A percentile compares a stretch with the other conserved stretches of the same genome.
These are phyloP conservation scores for Panagrolaimus sp. DNA, from an alignment of 1,140 invertebrate genomes.

Conservation along the genomic window DNA sequence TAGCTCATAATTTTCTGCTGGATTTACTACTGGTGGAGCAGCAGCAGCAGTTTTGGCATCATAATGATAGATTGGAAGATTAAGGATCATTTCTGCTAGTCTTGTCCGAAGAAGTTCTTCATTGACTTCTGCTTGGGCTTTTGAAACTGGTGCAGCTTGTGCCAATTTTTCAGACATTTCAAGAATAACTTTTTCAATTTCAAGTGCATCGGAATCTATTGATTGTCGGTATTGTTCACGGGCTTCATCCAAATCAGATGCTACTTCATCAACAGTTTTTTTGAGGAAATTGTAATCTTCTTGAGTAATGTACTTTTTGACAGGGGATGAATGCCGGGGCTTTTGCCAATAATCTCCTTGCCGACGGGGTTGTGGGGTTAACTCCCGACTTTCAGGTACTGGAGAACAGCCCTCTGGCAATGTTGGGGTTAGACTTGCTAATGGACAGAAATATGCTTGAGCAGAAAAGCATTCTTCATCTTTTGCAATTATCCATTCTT, in stretches of 20 bases:
- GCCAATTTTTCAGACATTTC: conserved; percentile 41
- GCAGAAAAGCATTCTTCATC: conserved; percentile 5
- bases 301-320: background rate
- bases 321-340: background rate
- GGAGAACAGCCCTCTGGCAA: background rate
- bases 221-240: conserved; percentile 16
- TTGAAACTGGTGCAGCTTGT: conserved; percentile 39
- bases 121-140: conserved; percentile 51
- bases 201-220: conserved; percentile 21
- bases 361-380: background rate
- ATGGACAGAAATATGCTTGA: background rate
- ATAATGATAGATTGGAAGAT: conserved; percentile 27
- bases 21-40: background rate
- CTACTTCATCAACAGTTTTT: conserved; percentile 11
- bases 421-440: background rate
- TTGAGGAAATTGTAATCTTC: conserved; percentile 7
- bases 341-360: background rate
- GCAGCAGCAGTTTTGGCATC: no score
- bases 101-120: conserved; percentile 53
- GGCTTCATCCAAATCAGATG: conserved; percentile 1
- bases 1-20: conserved; percentile 29
- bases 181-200: conserved; percentile 31
- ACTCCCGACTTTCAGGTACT: background rate
- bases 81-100: conserved; percentile 54
- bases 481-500: conserved; percentile 14